Conservation (phyloP, 2,888 invertebrate genomes). For the Eristalis pertinax region DNA sequence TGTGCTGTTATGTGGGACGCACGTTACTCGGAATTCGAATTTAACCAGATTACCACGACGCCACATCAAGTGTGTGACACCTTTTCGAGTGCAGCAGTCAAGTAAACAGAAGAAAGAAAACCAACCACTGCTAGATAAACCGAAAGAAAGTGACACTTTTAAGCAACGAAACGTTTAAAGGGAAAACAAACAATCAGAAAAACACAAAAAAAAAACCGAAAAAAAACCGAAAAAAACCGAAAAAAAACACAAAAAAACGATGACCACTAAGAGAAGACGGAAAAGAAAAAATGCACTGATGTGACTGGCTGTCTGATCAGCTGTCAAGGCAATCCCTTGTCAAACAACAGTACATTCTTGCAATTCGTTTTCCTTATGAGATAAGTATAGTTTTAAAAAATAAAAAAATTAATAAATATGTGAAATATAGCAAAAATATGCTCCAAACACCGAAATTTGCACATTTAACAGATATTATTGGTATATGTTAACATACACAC, state of each 20-base stretch:
- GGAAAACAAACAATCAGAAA: background rate
- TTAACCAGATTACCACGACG: no score
- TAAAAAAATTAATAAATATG: slow-evolving; percentile 34
- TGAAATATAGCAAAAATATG: slow-evolving; percentile 69
- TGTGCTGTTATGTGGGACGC: no score
- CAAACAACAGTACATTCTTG: background rate
- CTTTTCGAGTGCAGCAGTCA: background rate
- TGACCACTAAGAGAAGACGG: background rate
- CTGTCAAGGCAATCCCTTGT: background rate
- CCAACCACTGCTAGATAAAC: background rate
- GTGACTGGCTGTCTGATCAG: background rate
- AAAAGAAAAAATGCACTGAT: slow-evolving; percentile 38
- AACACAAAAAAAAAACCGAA: background rate
- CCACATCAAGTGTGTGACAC: background rate
- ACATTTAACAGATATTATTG: slow-evolving; percentile 50
- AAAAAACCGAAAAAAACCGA: background rate
- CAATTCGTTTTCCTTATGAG: background rate
- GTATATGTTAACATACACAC: slow-evolving; percentile 45
- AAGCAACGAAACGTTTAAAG: slow-evolving; percentile 47
- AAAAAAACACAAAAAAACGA: background rate
- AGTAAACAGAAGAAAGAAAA: background rate
- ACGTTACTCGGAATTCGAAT: no score
- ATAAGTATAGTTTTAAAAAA: background rate
- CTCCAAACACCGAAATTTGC: slow-evolving; percentile 75
- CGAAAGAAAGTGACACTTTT: slow-evolving; percentile 6